phyloP scores from a whole-genome alignment of 2,888 invertebrate species.

The Malthinus seriepunctatus region DNA sequence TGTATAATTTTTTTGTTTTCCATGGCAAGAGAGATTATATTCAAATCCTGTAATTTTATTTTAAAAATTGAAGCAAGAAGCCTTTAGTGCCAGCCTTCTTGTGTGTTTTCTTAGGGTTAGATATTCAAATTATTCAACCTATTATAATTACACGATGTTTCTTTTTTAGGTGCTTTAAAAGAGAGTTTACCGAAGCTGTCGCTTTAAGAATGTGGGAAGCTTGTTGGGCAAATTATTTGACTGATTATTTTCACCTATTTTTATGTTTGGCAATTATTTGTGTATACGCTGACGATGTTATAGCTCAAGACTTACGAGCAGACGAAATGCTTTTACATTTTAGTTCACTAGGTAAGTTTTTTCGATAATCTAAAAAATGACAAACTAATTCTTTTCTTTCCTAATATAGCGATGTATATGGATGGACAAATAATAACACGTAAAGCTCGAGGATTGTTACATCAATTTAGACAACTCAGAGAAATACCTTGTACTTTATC shows the following conservation, averaged over 20 bases:
- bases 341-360: constrained; percentile 74
- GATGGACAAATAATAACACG: constrained; percentile 87
- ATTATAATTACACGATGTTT: too few species aligned
- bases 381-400: constrained; percentile 29
- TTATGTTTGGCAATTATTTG: constrained; percentile 91
- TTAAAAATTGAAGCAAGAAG: too few species aligned
- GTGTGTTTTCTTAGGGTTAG: too few species aligned
- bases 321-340: constrained; percentile 96
- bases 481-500: constrained; percentile 88
- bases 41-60: too few species aligned
- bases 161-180: constrained; percentile 79
- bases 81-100: too few species aligned
- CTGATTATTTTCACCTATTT: constrained; percentile 95
- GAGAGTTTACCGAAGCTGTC: constrained; percentile 88
- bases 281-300: constrained; percentile 91
- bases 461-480: constrained; percentile 86
- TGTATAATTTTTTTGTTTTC: too few species aligned
- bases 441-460: constrained; percentile 88
- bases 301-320: constrained; percentile 87
- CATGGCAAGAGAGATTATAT: too few species aligned
- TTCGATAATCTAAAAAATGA: not conserved
- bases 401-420: constrained; percentile 98
- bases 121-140: too few species aligned
- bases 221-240: constrained; percentile 96
- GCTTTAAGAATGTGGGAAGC: constrained; percentile 95